Evolutionary conservation across 2,888 invertebrate genomes (phyloP).

Genomic region (Amblyjoppa fuscipennis): DNA sequence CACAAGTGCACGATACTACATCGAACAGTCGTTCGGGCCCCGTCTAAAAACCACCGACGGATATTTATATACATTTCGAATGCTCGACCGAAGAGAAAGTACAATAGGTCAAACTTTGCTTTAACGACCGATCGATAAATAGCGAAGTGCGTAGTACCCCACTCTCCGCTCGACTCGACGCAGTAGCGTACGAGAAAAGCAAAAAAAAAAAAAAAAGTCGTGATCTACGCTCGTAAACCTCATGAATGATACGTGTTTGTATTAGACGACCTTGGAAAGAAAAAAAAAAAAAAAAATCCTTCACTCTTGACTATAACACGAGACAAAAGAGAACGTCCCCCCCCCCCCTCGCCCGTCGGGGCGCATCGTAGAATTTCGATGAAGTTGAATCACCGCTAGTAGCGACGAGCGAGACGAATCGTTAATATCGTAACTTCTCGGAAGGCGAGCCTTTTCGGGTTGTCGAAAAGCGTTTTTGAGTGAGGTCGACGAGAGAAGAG

Average conservation of each 20-base stretch:
- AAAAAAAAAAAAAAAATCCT: constrained; percentile 21
- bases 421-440: constrained; percentile 18
- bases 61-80: background rate
- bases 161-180: background rate
- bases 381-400: constrained; percentile 32
- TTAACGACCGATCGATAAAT: constrained; percentile 3
- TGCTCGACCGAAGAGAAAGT: background rate
- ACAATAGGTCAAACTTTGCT: background rate
- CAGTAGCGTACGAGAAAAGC: background rate
- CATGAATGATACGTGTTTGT: background rate
- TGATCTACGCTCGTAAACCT: background rate
- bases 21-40: background rate
- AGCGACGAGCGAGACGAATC: constrained; percentile 24
- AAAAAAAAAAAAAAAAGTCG: background rate
- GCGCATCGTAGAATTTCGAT: constrained; percentile 4
- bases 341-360: background rate
- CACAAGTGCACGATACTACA: background rate
- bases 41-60: background rate
- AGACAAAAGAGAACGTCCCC: background rate
- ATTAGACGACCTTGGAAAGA: constrained; percentile 27
- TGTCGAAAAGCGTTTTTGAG: constrained; percentile 1
- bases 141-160: background rate
- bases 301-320: constrained; percentile 3
- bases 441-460: constrained; percentile 18
- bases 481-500: constrained; percentile 20